Percentiles rank a stretch among this genome's conserved stretches.
Evolutionary conservation across 2,888 invertebrate species (phyloP).

Genomic region (Heliconius ethilla): DNA sequence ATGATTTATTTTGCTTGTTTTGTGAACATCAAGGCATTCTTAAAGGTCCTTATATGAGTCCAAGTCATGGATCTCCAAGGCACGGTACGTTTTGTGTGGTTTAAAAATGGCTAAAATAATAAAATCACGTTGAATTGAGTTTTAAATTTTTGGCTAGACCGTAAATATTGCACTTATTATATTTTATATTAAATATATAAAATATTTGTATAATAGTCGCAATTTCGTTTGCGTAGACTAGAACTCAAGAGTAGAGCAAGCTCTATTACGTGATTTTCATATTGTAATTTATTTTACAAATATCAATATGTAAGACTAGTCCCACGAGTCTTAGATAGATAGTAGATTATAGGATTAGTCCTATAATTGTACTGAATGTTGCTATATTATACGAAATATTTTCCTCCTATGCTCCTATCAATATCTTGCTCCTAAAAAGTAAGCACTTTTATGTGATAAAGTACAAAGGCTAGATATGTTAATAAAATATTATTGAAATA

Average conservation of each 20-base stretch:
- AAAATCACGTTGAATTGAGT: background rate
- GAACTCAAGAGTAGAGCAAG: background rate
- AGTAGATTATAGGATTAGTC: too few species aligned
- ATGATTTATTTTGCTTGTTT: conserved; percentile 57
- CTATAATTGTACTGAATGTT: background rate
- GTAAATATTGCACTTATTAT: background rate
- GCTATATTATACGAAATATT: background rate
- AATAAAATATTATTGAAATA: background rate
- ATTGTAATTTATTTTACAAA: background rate
- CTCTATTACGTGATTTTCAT: background rate
- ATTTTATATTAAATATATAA: too few species aligned
- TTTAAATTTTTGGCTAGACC: background rate
- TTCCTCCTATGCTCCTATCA: too few species aligned
- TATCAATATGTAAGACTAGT: background rate
- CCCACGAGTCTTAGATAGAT: background rate
- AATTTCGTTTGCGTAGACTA: background rate
- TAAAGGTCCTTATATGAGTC: conserved; percentile 85
- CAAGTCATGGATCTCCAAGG: conserved; percentile 80
- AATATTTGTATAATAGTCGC: too few species aligned
- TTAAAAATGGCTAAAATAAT: conserved; percentile 31
- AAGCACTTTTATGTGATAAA: background rate
- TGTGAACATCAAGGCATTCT: conserved; percentile 70
- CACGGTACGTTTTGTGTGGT: conserved; percentile 71
- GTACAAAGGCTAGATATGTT: conserved; percentile 4
- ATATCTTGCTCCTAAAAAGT: background rate